phyloP scores from a whole-genome alignment of 2,888 invertebrate species.

The Oxystoma pomonae region DNA sequence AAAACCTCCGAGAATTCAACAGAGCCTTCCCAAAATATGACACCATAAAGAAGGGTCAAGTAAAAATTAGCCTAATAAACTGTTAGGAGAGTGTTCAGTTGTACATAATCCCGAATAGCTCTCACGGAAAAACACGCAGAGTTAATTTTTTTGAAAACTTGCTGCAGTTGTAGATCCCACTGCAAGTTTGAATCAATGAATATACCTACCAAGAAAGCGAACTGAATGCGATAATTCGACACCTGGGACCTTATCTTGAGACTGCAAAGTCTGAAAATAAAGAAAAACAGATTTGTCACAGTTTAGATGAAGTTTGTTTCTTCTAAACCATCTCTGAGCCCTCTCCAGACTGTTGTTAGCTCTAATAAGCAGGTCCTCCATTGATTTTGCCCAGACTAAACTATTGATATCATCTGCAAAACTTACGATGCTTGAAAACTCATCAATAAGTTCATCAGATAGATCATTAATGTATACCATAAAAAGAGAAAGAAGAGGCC shows the following conservation, averaged over 20 bases:
- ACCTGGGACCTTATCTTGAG: neutral
- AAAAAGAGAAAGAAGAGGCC: too few species aligned
- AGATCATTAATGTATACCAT: too few species aligned
- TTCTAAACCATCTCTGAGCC: too few species aligned
- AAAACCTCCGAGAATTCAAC: too few species aligned
- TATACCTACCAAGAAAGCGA: neutral
- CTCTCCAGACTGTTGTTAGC: neutral
- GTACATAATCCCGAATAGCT: neutral
- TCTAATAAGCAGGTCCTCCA: neutral
- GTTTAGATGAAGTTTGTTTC: neutral
- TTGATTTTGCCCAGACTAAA: neutral
- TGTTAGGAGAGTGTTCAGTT: neutral
- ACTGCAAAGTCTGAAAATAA: neutral
- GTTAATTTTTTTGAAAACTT: neutral
- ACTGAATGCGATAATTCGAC: slow-evolving; percentile 5
- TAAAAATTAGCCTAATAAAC: too few species aligned
- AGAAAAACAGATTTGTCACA: neutral
- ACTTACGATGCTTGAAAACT: too few species aligned
- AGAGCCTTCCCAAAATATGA: too few species aligned
- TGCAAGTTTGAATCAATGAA: neutral
- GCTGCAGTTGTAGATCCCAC: neutral
- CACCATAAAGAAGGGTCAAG: too few species aligned
- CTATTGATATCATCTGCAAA: too few species aligned
- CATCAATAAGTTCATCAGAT: too few species aligned
- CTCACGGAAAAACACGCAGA: neutral